Conservation (phyloP, 1,140 invertebrate genomes). For the Euschistus heros region DNA sequence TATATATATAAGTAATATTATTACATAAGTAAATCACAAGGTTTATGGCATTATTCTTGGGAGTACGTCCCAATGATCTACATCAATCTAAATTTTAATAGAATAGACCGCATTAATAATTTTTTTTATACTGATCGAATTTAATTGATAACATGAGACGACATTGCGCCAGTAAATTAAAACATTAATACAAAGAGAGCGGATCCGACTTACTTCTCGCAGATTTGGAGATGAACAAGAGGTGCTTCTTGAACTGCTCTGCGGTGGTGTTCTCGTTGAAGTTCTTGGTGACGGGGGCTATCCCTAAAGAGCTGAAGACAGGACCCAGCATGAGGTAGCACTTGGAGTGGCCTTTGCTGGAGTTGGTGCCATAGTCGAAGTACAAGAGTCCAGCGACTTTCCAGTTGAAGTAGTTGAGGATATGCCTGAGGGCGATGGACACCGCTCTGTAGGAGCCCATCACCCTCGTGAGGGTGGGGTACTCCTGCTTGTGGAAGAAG, state of each 20-base stretch:
- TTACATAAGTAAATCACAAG: too few species aligned
- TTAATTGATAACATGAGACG: background rate
- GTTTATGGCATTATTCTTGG: too few species aligned
- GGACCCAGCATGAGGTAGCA: slow-evolving; percentile 62
- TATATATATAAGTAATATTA: too few species aligned
- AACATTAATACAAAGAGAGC: too few species aligned
- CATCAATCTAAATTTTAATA: background rate
- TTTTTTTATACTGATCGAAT: background rate
- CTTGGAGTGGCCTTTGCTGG: slow-evolving; percentile 50
- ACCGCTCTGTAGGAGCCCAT: slow-evolving; percentile 71
- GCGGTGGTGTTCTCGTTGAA: slow-evolving; percentile 47
- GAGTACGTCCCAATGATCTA: too few species aligned
- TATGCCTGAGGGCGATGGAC: slow-evolving; percentile 54
- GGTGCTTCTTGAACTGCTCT: slow-evolving; percentile 47
- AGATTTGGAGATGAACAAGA: slow-evolving; percentile 50
- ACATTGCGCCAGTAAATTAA: background rate
- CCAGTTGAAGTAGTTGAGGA: slow-evolving; percentile 62
- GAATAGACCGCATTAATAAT: background rate
- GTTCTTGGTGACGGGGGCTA: slow-evolving; percentile 40
- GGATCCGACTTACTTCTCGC: slow-evolving; percentile 61
- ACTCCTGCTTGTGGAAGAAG: slow-evolving; percentile 59
- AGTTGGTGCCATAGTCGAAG: slow-evolving; percentile 50
- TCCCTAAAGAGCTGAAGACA: slow-evolving; percentile 51
- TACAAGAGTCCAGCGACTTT: slow-evolving; percentile 49
- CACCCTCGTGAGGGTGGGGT: slow-evolving; percentile 69